These are phyloP conservation scores for Sinocyclocheilus maitianheensis DNA, from an alignment of 2,113 vertebrate genomes.

Conservation along the genomic window DNA sequence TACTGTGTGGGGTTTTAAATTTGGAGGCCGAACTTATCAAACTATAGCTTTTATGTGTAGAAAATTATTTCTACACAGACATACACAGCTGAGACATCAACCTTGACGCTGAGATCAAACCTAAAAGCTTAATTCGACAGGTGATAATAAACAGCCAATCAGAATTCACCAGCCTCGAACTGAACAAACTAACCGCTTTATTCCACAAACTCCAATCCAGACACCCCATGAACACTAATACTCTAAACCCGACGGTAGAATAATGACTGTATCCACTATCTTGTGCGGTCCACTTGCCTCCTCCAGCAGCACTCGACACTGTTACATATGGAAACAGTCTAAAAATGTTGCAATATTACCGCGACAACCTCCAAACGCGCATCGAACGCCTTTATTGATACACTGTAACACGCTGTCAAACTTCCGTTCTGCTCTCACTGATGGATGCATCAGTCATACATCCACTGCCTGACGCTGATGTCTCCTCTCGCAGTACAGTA, in stretches of 20 bases:
- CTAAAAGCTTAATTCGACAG: slow-evolving; percentile 21
- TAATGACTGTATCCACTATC: background rate
- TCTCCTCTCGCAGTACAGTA: slow-evolving; percentile 6
- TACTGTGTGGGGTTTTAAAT: background rate
- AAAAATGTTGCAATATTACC: background rate
- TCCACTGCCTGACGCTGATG: slow-evolving; percentile 40
- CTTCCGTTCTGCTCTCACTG: slow-evolving; percentile 29
- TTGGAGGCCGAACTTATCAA: background rate
- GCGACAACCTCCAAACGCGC: background rate
- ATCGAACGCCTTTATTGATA: background rate
- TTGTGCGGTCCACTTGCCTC: slow-evolving; percentile 2
- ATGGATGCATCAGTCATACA: slow-evolving; percentile 39
- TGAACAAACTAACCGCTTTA: background rate
- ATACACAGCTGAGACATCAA: background rate
- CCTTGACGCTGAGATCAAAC: background rate
- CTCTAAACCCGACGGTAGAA: background rate
- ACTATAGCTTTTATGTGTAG: background rate
- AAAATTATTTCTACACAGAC: background rate
- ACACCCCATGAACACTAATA: background rate
- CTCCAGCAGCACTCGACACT: background rate
- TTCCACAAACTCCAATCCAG: background rate
- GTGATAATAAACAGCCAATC: slow-evolving; percentile 36
- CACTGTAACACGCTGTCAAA: background rate
- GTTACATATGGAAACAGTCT: background rate
- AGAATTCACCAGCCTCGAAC: background rate